Evolutionary conservation across 2,113 vertebrate genomes (phyloP).

Genomic region (Myanophis thanlyinensis): DNA sequence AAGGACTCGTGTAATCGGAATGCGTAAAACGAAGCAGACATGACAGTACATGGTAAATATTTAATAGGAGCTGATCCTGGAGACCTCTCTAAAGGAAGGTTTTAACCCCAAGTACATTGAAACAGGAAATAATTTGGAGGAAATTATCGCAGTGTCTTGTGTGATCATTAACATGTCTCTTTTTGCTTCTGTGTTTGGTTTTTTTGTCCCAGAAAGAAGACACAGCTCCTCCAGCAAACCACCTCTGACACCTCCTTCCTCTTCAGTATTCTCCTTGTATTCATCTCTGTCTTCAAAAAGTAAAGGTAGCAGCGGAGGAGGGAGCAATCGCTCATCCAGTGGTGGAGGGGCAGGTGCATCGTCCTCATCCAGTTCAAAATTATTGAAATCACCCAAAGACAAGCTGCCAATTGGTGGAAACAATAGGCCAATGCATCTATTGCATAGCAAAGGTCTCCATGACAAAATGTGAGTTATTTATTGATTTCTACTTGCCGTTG

Average conservation of each 20-base stretch:
- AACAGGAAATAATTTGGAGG: not conserved
- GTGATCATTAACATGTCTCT: not conserved
- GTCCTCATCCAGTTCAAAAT: constrained; percentile 85
- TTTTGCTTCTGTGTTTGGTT: not conserved
- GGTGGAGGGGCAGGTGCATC: constrained; percentile 74
- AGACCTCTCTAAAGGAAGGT: not conserved
- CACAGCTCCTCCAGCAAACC: constrained; percentile 89
- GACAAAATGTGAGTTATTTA: constrained; percentile 86
- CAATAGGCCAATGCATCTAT: constrained; percentile 78
- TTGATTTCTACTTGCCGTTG: not conserved
- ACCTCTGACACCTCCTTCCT: constrained; percentile 74
- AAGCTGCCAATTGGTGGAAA: constrained; percentile 88
- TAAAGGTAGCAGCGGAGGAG: constrained; percentile 72
- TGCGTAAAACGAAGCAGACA: not conserved
- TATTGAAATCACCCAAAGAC: constrained; percentile 95
- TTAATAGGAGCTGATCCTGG: not conserved
- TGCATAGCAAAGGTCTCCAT: constrained; percentile 82
- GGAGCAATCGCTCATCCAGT: constrained; percentile 75
- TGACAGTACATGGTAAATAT: not conserved
- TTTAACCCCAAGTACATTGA: not conserved
- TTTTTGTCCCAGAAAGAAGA: constrained; percentile 87
- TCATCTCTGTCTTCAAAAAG: constrained; percentile 81
- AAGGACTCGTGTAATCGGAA: not conserved
- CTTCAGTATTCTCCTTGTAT: constrained; percentile 79
- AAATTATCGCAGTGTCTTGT: constrained; percentile 1